A percentile compares a stretch with the other conserved stretches of the same genome.
Conservation (phyloP, 1,140 invertebrate genomes). For the Zaprionus kolodkinae region DNA sequence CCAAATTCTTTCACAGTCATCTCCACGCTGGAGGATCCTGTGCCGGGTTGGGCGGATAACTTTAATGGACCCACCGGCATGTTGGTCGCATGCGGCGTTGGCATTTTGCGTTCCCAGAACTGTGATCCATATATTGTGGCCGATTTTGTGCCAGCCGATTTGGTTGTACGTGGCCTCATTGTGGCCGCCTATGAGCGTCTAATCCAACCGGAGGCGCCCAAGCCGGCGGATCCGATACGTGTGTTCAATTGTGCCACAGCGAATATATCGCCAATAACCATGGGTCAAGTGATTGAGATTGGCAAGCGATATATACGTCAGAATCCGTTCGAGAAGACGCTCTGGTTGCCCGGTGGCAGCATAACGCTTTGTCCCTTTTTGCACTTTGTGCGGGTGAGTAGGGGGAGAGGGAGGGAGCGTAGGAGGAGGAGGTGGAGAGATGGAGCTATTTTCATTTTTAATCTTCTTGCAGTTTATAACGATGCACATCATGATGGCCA, state of each 20-base stretch:
- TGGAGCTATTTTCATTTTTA: background rate
- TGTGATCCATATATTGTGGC: slow-evolving; percentile 87
- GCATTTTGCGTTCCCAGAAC: slow-evolving; percentile 89
- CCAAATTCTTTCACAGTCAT: slow-evolving; percentile 85
- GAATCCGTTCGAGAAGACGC: slow-evolving; percentile 87
- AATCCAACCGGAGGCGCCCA: background rate
- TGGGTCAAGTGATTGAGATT: slow-evolving; percentile 86
- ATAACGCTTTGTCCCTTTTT: slow-evolving; percentile 85
- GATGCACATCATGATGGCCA: slow-evolving; percentile 72
- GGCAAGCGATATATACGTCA: slow-evolving; percentile 85
- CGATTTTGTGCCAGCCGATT: slow-evolving; percentile 95
- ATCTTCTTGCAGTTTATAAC: slow-evolving; percentile 61
- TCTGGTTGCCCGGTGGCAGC: slow-evolving; percentile 88
- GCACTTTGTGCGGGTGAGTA: slow-evolving; percentile 86
- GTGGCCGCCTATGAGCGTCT: slow-evolving; percentile 88
- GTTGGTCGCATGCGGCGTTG: slow-evolving; percentile 88
- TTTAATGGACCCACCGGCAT: slow-evolving; percentile 95
- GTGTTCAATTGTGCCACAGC: slow-evolving; percentile 89
- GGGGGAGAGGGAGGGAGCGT: background rate
- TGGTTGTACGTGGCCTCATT: slow-evolving; percentile 93
- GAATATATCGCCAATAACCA: slow-evolving; percentile 88
- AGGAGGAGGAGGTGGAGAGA: background rate
- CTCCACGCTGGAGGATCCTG: slow-evolving; percentile 87
- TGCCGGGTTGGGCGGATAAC: slow-evolving; percentile 96
- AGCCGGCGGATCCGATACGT: slow-evolving; percentile 71